Percentiles rank a stretch among this genome's conserved stretches.
phyloP scores from a whole-genome alignment of 2,888 invertebrate species.

The Steinernema carpocapsae region DNA sequence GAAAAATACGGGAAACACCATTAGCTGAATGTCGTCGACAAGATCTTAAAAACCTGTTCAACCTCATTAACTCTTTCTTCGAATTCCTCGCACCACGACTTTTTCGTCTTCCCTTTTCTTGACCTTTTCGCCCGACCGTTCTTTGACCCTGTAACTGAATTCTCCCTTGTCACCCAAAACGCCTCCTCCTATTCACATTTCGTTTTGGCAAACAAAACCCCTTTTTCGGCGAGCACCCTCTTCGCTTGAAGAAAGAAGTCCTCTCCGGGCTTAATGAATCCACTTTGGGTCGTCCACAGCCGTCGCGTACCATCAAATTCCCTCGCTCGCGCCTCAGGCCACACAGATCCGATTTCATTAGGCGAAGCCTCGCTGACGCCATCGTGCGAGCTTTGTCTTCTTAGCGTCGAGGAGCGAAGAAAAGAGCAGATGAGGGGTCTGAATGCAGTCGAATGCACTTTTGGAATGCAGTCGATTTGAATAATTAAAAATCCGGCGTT shows the following conservation, averaged over 20 bases:
- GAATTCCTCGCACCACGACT: not conserved
- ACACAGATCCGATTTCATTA: slow-evolving; percentile 20
- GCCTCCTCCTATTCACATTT: not conserved
- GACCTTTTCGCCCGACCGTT: not conserved
- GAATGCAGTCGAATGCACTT: too few species aligned
- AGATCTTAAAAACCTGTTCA: too few species aligned
- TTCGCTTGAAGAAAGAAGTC: not conserved
- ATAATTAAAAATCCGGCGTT: too few species aligned
- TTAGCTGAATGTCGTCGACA: too few species aligned
- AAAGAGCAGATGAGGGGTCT: too few species aligned
- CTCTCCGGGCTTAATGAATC: slow-evolving; percentile 4
- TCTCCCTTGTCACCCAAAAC: not conserved
- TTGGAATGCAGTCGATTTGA: too few species aligned
- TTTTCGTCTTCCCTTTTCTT: not conserved
- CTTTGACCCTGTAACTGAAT: not conserved
- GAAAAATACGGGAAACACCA: too few species aligned
- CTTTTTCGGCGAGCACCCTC: not conserved
- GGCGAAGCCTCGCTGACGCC: not conserved
- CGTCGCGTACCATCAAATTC: not conserved
- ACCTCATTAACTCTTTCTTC: not conserved
- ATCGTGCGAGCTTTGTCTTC: too few species aligned
- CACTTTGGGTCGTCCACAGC: not conserved
- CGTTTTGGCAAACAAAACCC: slow-evolving; percentile 13
- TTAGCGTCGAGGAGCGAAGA: too few species aligned
- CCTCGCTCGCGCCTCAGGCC: not conserved